Base-by-base conservation (phyloP, 2,797 vertebrate genomes). In the Parauchenoglanis ngamensis region DNA sequence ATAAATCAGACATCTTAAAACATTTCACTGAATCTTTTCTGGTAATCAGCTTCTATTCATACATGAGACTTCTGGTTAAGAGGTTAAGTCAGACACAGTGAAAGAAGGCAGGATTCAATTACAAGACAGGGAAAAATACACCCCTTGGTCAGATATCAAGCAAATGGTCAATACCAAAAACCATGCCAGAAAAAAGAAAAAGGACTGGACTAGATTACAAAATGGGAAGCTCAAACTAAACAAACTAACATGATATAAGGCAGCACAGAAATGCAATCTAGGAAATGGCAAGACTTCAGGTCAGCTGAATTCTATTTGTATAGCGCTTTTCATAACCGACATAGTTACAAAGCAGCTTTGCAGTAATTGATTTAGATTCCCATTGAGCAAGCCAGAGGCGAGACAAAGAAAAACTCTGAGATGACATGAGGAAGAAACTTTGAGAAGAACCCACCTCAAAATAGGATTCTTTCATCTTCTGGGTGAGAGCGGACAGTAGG, bases 1-100 rank as follows among this genome's bases (percentile, higher is more conserved):
- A 80, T 25, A 80, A 80, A 25, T 61, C 31, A 61, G 57, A 80
- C 78, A 80, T 80, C 56, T 13, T 80, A 80, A 80, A 40, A 59
- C 4, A 5, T 40, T 44, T 40, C 54, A 40, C 10, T 44, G 31
- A 25, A 25, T 56, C 2, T 80, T 44, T 80, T 44, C 35, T 40
- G 31, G 56, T 44, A 25, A 59, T 40, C 21, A 13, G 31, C 77
- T 57, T 59, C 54, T 59, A 12, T 40, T 23, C 8, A 79, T 2
- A 31, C 6, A 54, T 4, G 2, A 77, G 49, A 56, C 4, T 40
- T 12, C 19, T 11, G 54, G 17, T 31, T 19, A 77, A 56, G 4
- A 5, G 54, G 17, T 31, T 19, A 77, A 31, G 4, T 17, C 10
- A 59, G 76, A 3, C 54, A 57, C 4, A 40, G 8, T 6, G 0